Evolutionary conservation across 2,888 invertebrate species (phyloP).

Genomic region (Pteria penguin): DNA sequence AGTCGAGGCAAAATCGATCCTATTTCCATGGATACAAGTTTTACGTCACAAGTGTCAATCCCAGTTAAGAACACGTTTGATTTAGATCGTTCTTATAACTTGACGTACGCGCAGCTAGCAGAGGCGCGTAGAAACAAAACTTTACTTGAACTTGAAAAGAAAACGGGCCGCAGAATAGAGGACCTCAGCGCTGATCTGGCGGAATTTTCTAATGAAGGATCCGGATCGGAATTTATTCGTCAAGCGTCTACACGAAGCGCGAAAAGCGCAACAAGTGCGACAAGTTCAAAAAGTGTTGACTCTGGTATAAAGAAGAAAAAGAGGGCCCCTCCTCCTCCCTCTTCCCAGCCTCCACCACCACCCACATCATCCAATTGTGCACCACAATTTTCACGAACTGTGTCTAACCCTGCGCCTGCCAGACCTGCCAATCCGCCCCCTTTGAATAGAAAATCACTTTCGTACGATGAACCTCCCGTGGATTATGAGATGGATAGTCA

Average conservation of each 20-base stretch:
- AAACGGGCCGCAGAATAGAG: slow-evolving; percentile 62
- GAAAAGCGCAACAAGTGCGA: slow-evolving; percentile 37
- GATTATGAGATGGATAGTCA: slow-evolving; percentile 66
- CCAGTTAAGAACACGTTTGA: slow-evolving; percentile 70
- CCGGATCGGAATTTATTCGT: slow-evolving; percentile 52
- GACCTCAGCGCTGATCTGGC: slow-evolving; percentile 61
- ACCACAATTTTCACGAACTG: neutral
- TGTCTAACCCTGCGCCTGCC: slow-evolving; percentile 25
- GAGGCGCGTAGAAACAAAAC: slow-evolving; percentile 68
- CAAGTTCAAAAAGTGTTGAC: slow-evolving; percentile 57
- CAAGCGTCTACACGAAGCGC: slow-evolving; percentile 51
- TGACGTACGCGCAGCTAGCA: slow-evolving; percentile 74
- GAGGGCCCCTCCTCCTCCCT: slow-evolving; percentile 68
- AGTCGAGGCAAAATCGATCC: slow-evolving; percentile 58
- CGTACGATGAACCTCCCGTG: slow-evolving; percentile 61
- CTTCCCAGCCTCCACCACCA: slow-evolving; percentile 44
- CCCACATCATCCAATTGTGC: slow-evolving; percentile 27
- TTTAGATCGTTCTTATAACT: slow-evolving; percentile 67
- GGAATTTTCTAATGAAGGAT: slow-evolving; percentile 50
- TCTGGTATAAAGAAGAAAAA: slow-evolving; percentile 69
- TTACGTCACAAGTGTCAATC: slow-evolving; percentile 62
- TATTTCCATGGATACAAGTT: slow-evolving; percentile 51
- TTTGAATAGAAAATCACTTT: slow-evolving; percentile 41
- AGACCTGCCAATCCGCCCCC: slow-evolving; percentile 37
- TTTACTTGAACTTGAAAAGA: slow-evolving; percentile 62